Conservation (phyloP, 2,797 vertebrate genomes). For the Cyclopterus lumpus region DNA sequence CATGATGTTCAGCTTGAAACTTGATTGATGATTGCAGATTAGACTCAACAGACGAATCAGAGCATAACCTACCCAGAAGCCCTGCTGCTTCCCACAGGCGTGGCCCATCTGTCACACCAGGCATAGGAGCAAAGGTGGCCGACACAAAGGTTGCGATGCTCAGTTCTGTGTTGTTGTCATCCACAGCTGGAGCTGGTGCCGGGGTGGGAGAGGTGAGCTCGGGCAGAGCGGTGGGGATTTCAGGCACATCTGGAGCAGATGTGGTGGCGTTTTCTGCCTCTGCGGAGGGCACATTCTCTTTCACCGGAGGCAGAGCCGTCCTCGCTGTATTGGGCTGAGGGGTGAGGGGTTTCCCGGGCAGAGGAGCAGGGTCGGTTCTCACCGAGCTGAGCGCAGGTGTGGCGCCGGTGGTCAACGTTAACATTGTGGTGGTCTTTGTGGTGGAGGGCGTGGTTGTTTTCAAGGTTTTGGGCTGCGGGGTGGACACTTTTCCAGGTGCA, state of each 20-base stretch:
- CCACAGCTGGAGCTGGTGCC: slow-evolving; percentile 21
- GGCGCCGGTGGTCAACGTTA: slow-evolving; percentile 26
- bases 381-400: slow-evolving; percentile 19
- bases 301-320: slow-evolving; percentile 22
- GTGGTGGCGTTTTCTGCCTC: slow-evolving; percentile 55
- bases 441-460: slow-evolving; percentile 49
- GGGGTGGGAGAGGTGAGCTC: slow-evolving; percentile 47
- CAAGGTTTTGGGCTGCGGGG: slow-evolving; percentile 4
- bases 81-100: slow-evolving; percentile 80
- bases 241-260: slow-evolving; percentile 39
- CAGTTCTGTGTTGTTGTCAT: slow-evolving; percentile 52
- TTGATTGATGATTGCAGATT: background rate
- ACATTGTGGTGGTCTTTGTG: background rate
- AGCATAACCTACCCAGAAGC: slow-evolving; percentile 76
- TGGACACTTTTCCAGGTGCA: slow-evolving; percentile 66
- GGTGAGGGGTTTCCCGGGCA: slow-evolving; percentile 34
- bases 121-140: slow-evolving; percentile 84
- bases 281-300: slow-evolving; percentile 1
- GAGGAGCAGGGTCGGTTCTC: slow-evolving; percentile 13
- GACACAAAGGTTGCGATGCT: slow-evolving; percentile 76
- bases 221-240: slow-evolving; percentile 27
- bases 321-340: slow-evolving; percentile 27
- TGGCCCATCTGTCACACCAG: slow-evolving; percentile 76
- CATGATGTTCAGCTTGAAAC: background rate
- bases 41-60: background rate